A percentile compares a stretch with the other conserved stretches of the same genome.
phyloP scores from a whole-genome alignment of 1,140 invertebrate genomes.

The Drosophila trapezifrons region DNA sequence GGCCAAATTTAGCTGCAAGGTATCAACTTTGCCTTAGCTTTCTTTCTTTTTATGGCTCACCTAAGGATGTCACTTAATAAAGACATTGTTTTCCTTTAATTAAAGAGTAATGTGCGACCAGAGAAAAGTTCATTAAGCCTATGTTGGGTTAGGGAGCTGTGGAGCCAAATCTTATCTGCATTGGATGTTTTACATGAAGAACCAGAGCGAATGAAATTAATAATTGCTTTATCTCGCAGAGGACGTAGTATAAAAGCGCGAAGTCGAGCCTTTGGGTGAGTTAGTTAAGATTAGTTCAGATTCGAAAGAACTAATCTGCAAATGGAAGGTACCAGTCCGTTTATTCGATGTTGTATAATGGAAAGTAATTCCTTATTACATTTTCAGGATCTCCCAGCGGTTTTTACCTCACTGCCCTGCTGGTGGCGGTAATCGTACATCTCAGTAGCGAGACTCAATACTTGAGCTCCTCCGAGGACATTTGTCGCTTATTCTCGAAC shows the following conservation, averaged over 20 bases:
- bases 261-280: not conserved
- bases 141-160: not conserved
- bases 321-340: not conserved
- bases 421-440: not conserved
- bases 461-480: not conserved
- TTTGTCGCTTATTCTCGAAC: not conserved
- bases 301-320: not conserved
- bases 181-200: not conserved
- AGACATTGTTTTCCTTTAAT: not conserved
- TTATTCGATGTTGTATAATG: too few relatives aligned
- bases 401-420: not conserved
- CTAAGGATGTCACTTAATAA: not conserved
- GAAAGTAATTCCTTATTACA: not conserved
- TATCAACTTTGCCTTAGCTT: not conserved
- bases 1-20: too few relatives aligned
- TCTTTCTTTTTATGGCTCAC: not conserved
- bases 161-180: not conserved
- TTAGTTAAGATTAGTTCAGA: not conserved
- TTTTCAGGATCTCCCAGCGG: not conserved
- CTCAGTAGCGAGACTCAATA: not conserved
- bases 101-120: not conserved
- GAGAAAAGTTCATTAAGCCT: not conserved
- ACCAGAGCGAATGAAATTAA: not conserved
- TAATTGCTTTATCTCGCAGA: not conserved
- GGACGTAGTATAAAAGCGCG: not conserved